phyloP scores from a whole-genome alignment of 2,113 vertebrate species.

The Blennius ocellaris region DNA sequence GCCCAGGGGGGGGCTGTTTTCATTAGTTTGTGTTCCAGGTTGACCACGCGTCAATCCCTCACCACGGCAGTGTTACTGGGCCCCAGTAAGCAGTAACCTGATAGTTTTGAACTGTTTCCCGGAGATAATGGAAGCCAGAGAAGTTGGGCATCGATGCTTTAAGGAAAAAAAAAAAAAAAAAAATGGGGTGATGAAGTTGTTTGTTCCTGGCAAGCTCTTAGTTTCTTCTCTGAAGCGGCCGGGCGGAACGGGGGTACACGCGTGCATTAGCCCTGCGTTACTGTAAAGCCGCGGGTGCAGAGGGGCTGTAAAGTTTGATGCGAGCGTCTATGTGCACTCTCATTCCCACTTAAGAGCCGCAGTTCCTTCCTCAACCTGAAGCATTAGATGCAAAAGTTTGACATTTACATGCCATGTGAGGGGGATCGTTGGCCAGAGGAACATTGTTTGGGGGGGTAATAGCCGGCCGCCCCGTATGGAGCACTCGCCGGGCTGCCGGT shows the following conservation, averaged over 20 bases:
- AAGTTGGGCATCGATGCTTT: constrained; percentile 40
- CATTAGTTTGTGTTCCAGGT: constrained; percentile 30
- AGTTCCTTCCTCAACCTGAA: constrained; percentile 31
- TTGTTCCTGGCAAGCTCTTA: constrained; percentile 63
- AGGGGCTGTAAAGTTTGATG: constrained; percentile 73
- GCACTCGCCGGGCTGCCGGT: constrained; percentile 25
- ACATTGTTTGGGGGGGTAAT: constrained; percentile 46
- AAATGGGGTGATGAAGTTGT: constrained; percentile 30
- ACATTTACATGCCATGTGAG: constrained; percentile 38
- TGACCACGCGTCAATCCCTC: constrained; percentile 21
- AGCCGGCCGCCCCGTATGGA: constrained; percentile 5
- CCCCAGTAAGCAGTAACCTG: constrained; percentile 48
- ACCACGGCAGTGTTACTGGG: constrained; percentile 5
- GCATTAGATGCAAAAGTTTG: constrained; percentile 61
- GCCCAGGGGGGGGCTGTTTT: constrained; percentile 57
- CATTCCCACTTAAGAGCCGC: constrained; percentile 56
- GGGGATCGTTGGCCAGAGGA: constrained; percentile 51
- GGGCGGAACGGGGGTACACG: constrained; percentile 26
- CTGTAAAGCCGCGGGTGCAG: constrained; percentile 62
- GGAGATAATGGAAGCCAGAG: constrained; percentile 64
- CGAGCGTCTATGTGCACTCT: constrained; percentile 59
- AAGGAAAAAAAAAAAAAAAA: too few relatives aligned
- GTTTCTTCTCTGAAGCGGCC: constrained; percentile 8
- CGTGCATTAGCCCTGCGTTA: constrained; percentile 58
- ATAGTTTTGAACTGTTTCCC: constrained; percentile 50